Percentiles rank a stretch among this genome's conserved stretches.
phyloP scores from a whole-genome alignment of 2,888 invertebrate genomes.

The Frankliniella fusca region DNA sequence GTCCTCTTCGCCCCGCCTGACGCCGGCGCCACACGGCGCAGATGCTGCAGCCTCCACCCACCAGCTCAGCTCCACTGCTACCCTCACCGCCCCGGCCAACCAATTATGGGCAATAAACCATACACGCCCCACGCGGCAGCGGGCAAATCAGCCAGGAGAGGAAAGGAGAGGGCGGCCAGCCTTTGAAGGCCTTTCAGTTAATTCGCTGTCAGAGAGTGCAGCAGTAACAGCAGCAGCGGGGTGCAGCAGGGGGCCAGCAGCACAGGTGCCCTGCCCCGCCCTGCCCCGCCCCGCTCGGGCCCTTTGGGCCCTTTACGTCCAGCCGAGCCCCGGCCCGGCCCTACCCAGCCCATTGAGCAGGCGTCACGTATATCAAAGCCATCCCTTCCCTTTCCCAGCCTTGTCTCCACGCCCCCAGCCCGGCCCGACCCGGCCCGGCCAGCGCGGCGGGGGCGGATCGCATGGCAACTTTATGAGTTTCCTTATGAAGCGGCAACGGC shows the following conservation, averaged over 20 bases:
- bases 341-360: neutral
- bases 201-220: neutral
- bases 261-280: neutral
- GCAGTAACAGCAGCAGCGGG: neutral
- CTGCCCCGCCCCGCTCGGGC: neutral
- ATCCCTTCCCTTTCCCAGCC: too few relatives aligned
- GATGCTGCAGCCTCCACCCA: neutral
- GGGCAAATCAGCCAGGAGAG: neutral
- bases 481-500: too few relatives aligned
- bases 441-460: neutral
- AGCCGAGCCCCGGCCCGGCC: neutral
- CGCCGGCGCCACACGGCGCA: neutral
- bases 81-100: neutral
- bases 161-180: neutral
- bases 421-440: too few relatives aligned
- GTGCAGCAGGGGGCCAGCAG: neutral
- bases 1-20: neutral
- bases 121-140: conserved; percentile 4
- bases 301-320: neutral
- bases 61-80: neutral
- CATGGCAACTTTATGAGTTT: neutral
- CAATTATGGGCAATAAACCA: conserved; percentile 23
- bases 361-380: conserved; percentile 12
- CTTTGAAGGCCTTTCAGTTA: neutral
- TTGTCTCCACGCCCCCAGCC: too few relatives aligned